Base-by-base conservation (phyloP, 1,140 invertebrate species). In the Palaemon carinicauda region DNA sequence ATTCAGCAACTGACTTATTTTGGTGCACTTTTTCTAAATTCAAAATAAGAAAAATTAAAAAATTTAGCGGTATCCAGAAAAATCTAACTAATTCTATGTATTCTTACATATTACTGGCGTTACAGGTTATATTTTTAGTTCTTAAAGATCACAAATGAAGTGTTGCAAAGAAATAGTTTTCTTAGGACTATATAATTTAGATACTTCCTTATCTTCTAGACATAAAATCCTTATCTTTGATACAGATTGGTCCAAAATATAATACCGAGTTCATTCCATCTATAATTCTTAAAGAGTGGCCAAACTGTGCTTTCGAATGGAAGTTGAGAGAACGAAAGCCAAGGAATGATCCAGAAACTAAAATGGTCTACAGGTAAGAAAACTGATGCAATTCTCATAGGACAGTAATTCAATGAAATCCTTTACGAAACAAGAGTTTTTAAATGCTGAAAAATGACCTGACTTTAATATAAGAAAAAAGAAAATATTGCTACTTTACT, bases 281-380 rank as follows among this genome's bases (percentile, higher is more conserved):
- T 15, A 56, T 90, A 14, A 75, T 74, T 21, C 65, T 88, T 17
- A 65, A 84, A 50, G 92, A 94, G 2, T 95, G 94, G 94, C 95
- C 95, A 2, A 92, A 92, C 52, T 93, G 92, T 79, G 94, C 94
- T 1, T 92, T 94, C 56, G 94, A 94, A 84, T 95, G 95, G 93
- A 91, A 94, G 7, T 90, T 93, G 73, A 91, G 95, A 24, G 91
- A 92, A 31, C 92, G 94, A 65, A 92, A 92, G 51, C 91, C 92
- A 33, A 91, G 92, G 21, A 91, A 91, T 80, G 93, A 94, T 90
- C 91, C 93, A 4, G 75, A 87, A 14, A 87, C 89, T 3, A 89
- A 84, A 80, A 77, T 82, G 41, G 31, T 84, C 3, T 94, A 94
- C 82, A 92, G 93, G 88, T 86, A 52, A 78, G 88, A 82, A 19